Evolutionary conservation across 2,888 invertebrate species (phyloP), one percentile per base, ranked within the genome.

Genomic region (Drepanosiphum platanoidis): DNA sequence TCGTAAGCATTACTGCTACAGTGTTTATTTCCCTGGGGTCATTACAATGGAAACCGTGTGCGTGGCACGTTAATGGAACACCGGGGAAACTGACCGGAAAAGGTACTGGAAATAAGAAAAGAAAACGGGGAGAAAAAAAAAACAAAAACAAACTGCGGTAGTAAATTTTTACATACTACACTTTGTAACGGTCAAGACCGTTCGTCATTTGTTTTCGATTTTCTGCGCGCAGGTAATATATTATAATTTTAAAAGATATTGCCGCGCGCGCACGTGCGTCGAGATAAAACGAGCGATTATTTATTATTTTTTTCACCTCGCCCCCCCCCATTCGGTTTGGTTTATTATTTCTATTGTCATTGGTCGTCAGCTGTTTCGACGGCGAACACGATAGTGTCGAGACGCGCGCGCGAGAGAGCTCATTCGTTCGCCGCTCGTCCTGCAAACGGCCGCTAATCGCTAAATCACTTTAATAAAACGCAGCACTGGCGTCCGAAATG

Each of bases 1-100:
- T 72, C 30, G 42, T 30, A 42, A 72, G 27, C 32, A 74, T 74
- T 52, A 74, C 74, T n/a, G 22, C n/a, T 46, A 30, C 27, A 27
- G 32, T 74, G 46, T 74, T 46, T 22, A 52, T 74, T 74, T 74
- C 74, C 46, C 74, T 9, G 32, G 42, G 74, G 74, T 74, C 74
- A 74, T 74, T 74, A 74, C 46, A 74, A 74, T 74, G 74, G 74
- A 74, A 74, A 74, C 74, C 46, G 32, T 74, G 74, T 52, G 32
- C 74, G 8, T 30, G 46, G 32, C 46, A 74, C 74, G 74, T 74
- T 74, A 72, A 74, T 74, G 46, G 74, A 74, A 74, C 74, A 13
- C 32, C 74, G 74, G 3, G 74, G 46, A 74, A 74, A 74, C 74
- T 74, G 74, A 74, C 74, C 74, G 32, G 74, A 74, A 74, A 74